Evolutionary conservation across 2,888 invertebrate species (phyloP).

Genomic region (Limnephilus auricula): DNA sequence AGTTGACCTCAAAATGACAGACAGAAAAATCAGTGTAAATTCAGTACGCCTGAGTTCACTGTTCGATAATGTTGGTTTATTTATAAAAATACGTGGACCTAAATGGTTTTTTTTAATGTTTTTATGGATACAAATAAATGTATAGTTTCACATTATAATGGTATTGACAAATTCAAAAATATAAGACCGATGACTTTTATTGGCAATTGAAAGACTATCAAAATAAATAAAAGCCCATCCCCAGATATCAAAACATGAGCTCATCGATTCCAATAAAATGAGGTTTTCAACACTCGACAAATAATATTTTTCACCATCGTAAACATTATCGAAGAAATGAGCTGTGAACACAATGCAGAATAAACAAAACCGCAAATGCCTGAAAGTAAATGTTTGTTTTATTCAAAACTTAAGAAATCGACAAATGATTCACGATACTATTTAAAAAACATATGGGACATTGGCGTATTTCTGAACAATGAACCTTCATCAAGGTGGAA

Average conservation of each 20-base stretch:
- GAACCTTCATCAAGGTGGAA: not conserved
- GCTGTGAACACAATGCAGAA: not conserved
- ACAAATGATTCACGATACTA: not conserved
- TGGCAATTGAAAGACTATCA: not conserved
- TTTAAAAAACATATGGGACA: not conserved
- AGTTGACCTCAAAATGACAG: no score
- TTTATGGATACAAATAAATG: no score
- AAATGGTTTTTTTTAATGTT: no score
- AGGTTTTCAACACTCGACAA: slow-evolving; percentile 2
- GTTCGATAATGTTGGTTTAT: no score
- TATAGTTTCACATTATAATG: not conserved
- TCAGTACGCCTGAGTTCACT: no score
- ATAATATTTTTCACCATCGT: not conserved
- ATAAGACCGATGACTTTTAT: not conserved
- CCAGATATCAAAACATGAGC: not conserved
- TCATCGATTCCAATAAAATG: not conserved
- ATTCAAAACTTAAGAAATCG: not conserved
- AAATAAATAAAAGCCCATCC: not conserved
- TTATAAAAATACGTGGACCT: no score
- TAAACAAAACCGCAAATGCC: not conserved
- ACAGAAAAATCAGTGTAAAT: no score
- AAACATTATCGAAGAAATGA: not conserved
- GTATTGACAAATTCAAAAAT: not conserved
- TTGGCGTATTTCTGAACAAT: not conserved
- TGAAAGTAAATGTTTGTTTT: not conserved